Evolutionary conservation across 1,140 invertebrate genomes (phyloP).

Genomic region (Teleopsis dalmanni): DNA sequence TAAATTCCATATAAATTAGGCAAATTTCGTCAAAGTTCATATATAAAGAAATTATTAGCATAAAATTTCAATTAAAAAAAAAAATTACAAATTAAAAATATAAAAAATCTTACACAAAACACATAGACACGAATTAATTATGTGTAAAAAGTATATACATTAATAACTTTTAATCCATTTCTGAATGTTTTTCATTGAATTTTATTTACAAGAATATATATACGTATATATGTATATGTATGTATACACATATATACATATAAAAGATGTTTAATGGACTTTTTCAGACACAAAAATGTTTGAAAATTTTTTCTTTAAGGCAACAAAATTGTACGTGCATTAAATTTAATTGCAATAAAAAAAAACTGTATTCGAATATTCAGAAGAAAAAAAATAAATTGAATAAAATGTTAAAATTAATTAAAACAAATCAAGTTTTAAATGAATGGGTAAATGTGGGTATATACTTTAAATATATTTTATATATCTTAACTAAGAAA

Average conservation of each 20-base stretch:
- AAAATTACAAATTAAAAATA: neutral
- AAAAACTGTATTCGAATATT: constrained; percentile 1
- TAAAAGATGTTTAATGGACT: neutral
- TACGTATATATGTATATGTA: neutral
- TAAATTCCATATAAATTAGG: neutral
- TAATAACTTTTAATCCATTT: no score
- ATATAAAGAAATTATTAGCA: no score
- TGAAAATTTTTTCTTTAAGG: neutral
- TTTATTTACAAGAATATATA: neutral
- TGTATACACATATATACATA: neutral
- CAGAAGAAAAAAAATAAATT: constrained; percentile 4
- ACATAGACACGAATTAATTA: no score
- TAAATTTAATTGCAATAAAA: neutral
- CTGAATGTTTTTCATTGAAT: no score
- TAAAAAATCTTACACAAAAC: no score
- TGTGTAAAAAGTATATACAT: no score
- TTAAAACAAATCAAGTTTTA: neutral
- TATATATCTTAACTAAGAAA: no score
- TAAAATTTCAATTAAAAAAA: neutral
- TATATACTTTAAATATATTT: no score
- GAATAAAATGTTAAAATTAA: constrained; percentile 9
- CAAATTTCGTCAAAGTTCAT: neutral
- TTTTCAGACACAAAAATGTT: neutral
- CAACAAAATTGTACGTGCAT: no score
- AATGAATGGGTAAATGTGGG: neutral